A percentile compares a stretch with the other conserved stretches of the same genome.
Conservation (phyloP, 1,140 invertebrate species). For the Drosophila sulfurigaster region DNA sequence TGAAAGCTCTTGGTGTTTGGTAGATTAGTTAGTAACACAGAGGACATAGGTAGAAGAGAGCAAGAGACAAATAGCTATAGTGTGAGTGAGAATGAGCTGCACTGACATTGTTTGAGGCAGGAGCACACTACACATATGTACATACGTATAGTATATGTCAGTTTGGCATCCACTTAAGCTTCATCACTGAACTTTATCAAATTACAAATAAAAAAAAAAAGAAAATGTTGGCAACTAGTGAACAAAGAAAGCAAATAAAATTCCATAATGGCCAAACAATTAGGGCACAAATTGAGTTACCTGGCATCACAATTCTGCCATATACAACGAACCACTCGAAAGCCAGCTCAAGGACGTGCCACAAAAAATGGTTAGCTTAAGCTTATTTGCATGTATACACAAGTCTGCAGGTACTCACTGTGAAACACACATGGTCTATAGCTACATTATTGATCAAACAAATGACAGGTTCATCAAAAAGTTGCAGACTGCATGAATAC, state of each 20-base stretch:
- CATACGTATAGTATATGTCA: background rate
- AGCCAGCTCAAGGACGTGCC: conserved; percentile 37
- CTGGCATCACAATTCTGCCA: conserved; percentile 19
- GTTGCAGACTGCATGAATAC: conserved; percentile 10
- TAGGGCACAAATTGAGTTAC: conserved; percentile 71
- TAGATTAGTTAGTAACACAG: background rate
- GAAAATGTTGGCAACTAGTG: background rate
- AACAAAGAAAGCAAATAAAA: conserved; percentile 13
- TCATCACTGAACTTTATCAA: conserved; percentile 23
- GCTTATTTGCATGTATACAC: conserved; percentile 18
- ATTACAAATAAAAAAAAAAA: conserved; percentile 1
- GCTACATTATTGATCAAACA: conserved; percentile 53
- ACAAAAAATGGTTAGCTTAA: conserved; percentile 36
- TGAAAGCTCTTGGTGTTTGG: conserved; percentile 39
- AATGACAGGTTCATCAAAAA: conserved; percentile 31
- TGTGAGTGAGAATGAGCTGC: background rate
- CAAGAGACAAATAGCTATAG: no score
- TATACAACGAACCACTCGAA: conserved; percentile 34
- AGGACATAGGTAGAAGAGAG: no score
- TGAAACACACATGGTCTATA: background rate
- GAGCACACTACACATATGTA: background rate
- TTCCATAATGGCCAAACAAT: conserved; percentile 62
- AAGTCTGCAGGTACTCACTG: conserved; percentile 7
- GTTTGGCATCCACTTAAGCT: conserved; percentile 8
- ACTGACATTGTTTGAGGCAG: conserved; percentile 10